phyloP scores from a whole-genome alignment of 2,113 vertebrate genomes.

The Myrmophylax atrothorax region DNA sequence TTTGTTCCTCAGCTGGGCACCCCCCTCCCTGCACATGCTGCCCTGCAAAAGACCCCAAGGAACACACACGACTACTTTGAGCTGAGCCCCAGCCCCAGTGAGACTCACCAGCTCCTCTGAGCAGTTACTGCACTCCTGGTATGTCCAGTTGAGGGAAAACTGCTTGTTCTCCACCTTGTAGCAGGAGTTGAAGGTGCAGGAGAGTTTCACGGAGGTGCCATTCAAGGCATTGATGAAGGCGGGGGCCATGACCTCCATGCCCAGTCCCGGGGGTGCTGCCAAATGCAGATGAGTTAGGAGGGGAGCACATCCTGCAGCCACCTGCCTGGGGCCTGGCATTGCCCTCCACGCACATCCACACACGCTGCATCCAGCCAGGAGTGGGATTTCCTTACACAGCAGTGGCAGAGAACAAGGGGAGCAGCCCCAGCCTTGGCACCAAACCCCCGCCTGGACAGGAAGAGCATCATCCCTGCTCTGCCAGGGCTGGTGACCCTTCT shows the following conservation, averaged over 20 bases:
- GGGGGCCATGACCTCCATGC: conserved; percentile 88
- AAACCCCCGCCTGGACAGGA: not conserved
- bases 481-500: not conserved
- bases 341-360: not conserved
- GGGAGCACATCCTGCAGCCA: not conserved
- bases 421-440: not conserved
- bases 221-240: conserved; percentile 83
- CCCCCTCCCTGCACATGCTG: not conserved
- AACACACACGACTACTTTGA: rapidly evolving
- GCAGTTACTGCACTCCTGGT: conserved; percentile 85
- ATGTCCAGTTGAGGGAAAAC: conserved; percentile 97
- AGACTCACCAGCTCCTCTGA: conserved; percentile 87
- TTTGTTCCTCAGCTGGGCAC: not conserved
- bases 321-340: not conserved
- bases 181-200: conserved; percentile 94
- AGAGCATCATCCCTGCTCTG: not conserved
- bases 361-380: not conserved
- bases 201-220: conserved; percentile 84
- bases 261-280: conserved; percentile 66
- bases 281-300: not conserved
- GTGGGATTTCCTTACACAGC: not conserved
- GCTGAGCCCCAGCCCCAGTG: rapidly evolving
- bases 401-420: not conserved
- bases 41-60: not conserved
- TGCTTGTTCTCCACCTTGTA: conserved; percentile 89